These are phyloP conservation scores for Brachyptera risi DNA, from an alignment of 2,888 invertebrate genomes.

Conservation along the genomic window DNA sequence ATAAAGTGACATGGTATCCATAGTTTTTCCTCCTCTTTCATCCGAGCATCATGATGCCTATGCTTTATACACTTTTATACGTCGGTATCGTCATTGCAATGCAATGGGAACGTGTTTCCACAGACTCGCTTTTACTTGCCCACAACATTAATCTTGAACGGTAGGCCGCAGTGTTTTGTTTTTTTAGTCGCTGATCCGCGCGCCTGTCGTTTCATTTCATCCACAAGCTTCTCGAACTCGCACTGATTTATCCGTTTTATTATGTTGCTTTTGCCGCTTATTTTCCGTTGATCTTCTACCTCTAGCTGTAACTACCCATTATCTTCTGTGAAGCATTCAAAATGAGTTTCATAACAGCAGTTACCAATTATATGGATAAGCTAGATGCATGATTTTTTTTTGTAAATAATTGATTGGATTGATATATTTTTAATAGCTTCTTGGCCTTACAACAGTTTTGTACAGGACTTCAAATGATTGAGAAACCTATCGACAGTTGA, in stretches of 20 bases:
- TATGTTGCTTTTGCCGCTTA: neutral
- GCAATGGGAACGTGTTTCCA: constrained; percentile 3
- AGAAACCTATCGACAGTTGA: no score
- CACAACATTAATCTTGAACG: constrained; percentile 7
- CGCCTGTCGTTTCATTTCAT: constrained; percentile 10
- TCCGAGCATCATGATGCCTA: neutral
- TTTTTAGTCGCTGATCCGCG: constrained; percentile 2
- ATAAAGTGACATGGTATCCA: constrained; percentile 26
- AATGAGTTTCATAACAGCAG: no score
- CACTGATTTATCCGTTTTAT: neutral
- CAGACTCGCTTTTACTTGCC: constrained; percentile 1
- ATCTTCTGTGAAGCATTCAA: no score
- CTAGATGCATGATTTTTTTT: no score
- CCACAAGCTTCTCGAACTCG: neutral
- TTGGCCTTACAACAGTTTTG: no score
- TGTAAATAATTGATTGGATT: no score
- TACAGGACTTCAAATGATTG: no score
- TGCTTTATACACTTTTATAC: neutral
- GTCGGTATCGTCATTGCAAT: constrained; percentile 2
- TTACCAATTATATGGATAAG: no score
- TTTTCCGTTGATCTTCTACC: no score
- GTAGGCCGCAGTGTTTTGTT: neutral
- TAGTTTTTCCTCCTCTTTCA: constrained; percentile 5
- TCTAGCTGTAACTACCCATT: no score
- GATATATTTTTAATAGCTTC: no score